phyloP scores from a whole-genome alignment of 2,888 invertebrate species.

The Ectemnius cavifrons region DNA sequence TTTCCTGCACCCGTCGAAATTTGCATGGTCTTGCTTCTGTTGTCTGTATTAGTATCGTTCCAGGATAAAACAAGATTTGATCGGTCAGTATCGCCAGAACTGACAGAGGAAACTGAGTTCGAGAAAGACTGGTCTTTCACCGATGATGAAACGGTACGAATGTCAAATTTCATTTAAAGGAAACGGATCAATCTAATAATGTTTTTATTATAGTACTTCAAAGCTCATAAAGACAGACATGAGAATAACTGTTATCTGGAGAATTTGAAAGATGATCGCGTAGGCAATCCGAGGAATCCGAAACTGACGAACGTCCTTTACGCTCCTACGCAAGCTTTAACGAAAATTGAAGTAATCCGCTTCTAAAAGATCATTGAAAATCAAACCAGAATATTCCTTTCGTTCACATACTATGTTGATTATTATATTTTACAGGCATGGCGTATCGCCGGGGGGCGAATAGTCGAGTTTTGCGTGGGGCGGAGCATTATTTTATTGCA shows the following conservation, averaged over 20 bases:
- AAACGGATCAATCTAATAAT: slow-evolving; percentile 2
- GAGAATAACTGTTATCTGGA: slow-evolving; percentile 78
- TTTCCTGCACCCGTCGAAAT: not conserved
- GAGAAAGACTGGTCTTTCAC: slow-evolving; percentile 62
- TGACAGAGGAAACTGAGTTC: slow-evolving; percentile 12
- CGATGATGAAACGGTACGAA: slow-evolving; percentile 69
- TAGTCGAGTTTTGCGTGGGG: slow-evolving; percentile 79
- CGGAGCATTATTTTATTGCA: slow-evolving; percentile 76
- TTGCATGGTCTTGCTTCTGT: not conserved
- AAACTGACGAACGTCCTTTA: slow-evolving; percentile 61
- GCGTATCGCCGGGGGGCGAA: slow-evolving; percentile 77
- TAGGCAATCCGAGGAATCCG: not conserved
- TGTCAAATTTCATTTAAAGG: not conserved
- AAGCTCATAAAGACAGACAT: slow-evolving; percentile 77
- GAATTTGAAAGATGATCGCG: slow-evolving; percentile 64
- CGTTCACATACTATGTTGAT: not conserved
- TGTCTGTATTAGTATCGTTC: not conserved
- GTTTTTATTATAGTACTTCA: slow-evolving; percentile 72
- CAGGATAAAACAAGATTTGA: slow-evolving; percentile 68
- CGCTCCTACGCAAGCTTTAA: slow-evolving; percentile 71
- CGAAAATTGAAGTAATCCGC: slow-evolving; percentile 76
- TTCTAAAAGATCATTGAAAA: not conserved
- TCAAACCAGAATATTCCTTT: not conserved
- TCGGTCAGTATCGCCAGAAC: slow-evolving; percentile 56
- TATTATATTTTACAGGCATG: slow-evolving; percentile 71